Evolutionary conservation across 2,888 invertebrate genomes (phyloP), one percentile per base, ranked within the genome.

Genomic region (Hofmannophila pseudospretella): DNA sequence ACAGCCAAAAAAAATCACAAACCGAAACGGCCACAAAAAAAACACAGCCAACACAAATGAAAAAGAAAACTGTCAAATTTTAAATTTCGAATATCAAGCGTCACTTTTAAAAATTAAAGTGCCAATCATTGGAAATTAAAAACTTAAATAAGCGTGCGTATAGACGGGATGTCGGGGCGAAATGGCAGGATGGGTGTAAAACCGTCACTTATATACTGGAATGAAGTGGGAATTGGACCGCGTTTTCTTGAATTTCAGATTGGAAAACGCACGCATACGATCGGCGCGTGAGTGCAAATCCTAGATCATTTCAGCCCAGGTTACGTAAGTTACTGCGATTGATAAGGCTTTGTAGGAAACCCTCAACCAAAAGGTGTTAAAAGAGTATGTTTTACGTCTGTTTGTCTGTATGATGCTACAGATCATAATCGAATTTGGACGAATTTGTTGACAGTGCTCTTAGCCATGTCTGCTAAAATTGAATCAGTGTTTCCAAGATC

Each of bases 121-220:
- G 5, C 16, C 16, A 16, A 16, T 16, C 16, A 16, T 5, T 26
- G 26, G 3, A 10, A 25, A 27, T 11, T 11, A 1, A 27, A 27
- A 10, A 27, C 11, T 10, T 7, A 27, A 11, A 10, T 11, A 27
- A 23, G 32, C 12, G 22, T 32, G 8, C 16, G 13, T n/a, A 4
- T n/a, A 10, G 12, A 19, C 12, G 23, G 32, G 12, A 13, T 5
- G 12, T 53, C 66, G 57, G 67, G 66, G 62, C 65, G 64, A 70
- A 70, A 69, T 77, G 71, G 62, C 47, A 54, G 58, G 44, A 46
- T 43, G 38, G 53, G 52, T 63, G 62, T 58, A 59, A 58, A 54
- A 56, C 44, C 44, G 55, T 51, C 57, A 54, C 51, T 70, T 77
- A 66, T 76, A 77, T 73, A 72, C 52, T 16, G 8, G 31, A n/a